Evolutionary conservation across 2,797 vertebrate genomes (phyloP).

Genomic region (Erithacus rubecula): DNA sequence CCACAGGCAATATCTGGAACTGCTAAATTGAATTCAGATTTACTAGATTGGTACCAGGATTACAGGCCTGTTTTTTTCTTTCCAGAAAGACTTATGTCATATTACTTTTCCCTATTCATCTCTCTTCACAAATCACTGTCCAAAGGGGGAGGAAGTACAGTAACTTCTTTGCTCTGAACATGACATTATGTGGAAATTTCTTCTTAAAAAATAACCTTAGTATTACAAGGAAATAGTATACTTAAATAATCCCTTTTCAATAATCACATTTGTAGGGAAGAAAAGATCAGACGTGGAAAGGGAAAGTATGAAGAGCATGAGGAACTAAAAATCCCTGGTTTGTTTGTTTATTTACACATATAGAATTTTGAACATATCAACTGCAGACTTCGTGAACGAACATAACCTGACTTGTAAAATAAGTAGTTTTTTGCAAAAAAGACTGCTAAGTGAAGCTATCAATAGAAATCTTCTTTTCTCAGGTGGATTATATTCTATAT

Average conservation of each 20-base stretch:
- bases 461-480: neutral
- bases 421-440: neutral
- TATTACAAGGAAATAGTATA: neutral
- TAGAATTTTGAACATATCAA: neutral
- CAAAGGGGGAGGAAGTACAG: neutral
- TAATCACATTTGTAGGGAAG: neutral
- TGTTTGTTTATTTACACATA: neutral
- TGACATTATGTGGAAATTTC: neutral
- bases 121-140: neutral
- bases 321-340: neutral
- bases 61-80: neutral
- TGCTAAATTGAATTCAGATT: conserved; percentile 37
- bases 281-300: neutral
- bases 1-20: conserved; percentile 2
- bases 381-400: neutral
- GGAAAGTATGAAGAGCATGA: neutral
- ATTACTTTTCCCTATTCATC: neutral
- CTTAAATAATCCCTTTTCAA: neutral
- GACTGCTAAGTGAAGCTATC: neutral
- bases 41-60: conserved; percentile 12
- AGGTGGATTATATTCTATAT: neutral
- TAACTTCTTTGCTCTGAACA: neutral
- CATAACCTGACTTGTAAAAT: neutral
- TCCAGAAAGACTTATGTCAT: neutral
- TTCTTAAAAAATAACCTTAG: neutral